Conservation (phyloP, 2,797 vertebrate genomes). For the Gymnoscopelus microlampas region DNA sequence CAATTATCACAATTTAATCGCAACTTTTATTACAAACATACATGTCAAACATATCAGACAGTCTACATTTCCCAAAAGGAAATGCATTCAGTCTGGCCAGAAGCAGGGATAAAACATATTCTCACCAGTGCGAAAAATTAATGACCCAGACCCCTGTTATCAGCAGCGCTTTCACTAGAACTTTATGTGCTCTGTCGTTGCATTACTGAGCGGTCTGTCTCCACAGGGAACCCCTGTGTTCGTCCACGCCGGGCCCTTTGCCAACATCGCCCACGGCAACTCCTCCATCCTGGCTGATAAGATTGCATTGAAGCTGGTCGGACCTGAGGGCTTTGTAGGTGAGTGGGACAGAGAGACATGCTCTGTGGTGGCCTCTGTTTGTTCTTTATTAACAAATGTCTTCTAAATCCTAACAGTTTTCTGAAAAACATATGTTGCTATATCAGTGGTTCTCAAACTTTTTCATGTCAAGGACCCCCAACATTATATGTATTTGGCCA, state of each 20-base stretch:
- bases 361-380: not conserved
- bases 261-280: slow-evolving; percentile 99
- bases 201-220: slow-evolving; percentile 13
- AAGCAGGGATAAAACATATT: not conserved
- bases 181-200: not conserved
- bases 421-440: no score
- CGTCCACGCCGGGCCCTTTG: slow-evolving; percentile 97
- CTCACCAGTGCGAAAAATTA: no score
- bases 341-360: slow-evolving; percentile 47
- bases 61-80: no score
- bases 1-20: no score
- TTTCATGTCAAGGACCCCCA: no score
- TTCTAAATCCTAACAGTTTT: no score
- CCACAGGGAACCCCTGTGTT: slow-evolving; percentile 95
- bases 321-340: slow-evolving; percentile 96
- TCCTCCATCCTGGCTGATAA: slow-evolving; percentile 97
- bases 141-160: no score
- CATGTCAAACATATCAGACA: no score
- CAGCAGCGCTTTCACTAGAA: no score
- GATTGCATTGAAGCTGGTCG: slow-evolving; percentile 96
- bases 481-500: no score
- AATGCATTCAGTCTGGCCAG: not conserved
- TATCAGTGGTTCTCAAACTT: no score
- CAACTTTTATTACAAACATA: no score
- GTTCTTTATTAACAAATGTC: not conserved